A percentile compares a stretch with the other conserved stretches of the same genome.
These are phyloP conservation scores for Neoaliturus tenellus DNA, from an alignment of 2,888 invertebrate genomes.

Conservation along the genomic window DNA sequence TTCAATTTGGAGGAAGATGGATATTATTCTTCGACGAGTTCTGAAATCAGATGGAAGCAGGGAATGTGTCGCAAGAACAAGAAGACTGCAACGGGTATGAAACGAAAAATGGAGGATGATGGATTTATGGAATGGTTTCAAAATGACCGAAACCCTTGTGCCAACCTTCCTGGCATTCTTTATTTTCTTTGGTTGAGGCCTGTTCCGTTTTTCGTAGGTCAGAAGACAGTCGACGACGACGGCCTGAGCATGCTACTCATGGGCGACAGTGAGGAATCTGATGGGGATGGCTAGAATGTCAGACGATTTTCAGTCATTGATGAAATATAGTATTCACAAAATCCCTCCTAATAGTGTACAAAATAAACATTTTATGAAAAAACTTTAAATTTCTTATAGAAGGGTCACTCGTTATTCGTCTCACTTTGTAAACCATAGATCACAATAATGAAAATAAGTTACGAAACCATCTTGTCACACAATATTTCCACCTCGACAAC, in stretches of 20 bases:
- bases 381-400: no score
- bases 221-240: not conserved
- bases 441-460: no score
- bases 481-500: no score
- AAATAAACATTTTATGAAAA: no score
- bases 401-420: no score
- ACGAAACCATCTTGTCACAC: no score
- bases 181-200: not conserved
- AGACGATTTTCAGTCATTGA: no score
- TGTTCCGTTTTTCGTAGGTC: not conserved
- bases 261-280: not conserved
- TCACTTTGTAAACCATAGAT: no score
- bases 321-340: no score
- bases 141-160: slow-evolving; percentile 1
- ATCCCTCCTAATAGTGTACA: no score
- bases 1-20: not conserved
- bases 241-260: not conserved
- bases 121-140: slow-evolving; percentile 11
- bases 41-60: not conserved
- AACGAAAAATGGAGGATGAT: not conserved
- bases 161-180: not conserved
- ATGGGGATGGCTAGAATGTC: not conserved
- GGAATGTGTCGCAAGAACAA: not conserved
- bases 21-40: not conserved
- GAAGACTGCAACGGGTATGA: not conserved